These are phyloP conservation scores for Dunckerocampus dactyliophorus DNA, from an alignment of 2,113 vertebrate genomes.

Conservation along the genomic window DNA sequence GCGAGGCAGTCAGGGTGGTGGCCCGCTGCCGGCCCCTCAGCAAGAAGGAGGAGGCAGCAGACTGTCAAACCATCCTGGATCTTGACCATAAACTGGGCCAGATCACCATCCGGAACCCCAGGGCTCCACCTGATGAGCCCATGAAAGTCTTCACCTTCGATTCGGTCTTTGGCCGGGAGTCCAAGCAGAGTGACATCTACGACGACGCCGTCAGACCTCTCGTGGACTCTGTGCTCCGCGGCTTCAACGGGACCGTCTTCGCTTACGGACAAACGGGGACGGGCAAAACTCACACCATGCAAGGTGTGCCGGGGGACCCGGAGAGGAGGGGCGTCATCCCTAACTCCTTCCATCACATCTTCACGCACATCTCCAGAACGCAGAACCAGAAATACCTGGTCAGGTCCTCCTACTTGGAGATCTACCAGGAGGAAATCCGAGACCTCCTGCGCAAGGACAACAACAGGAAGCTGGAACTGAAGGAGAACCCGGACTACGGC, in stretches of 20 bases:
- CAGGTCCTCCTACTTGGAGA: constrained; percentile 95
- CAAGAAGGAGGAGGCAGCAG: constrained; percentile 75
- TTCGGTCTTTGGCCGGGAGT: constrained; percentile 84
- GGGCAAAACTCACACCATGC: constrained; percentile 96
- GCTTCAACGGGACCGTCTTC: constrained; percentile 92
- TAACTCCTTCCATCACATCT: constrained; percentile 90
- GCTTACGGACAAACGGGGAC: constrained; percentile 95
- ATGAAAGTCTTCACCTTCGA: constrained; percentile 94
- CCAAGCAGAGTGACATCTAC: constrained; percentile 86
- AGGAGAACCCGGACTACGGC: constrained; percentile 85
- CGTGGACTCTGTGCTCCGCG: constrained; percentile 85
- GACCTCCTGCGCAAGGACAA: constrained; percentile 92
- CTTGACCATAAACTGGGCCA: constrained; percentile 88
- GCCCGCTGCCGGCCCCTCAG: constrained; percentile 88
- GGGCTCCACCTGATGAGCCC: constrained; percentile 78
- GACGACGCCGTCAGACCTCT: constrained; percentile 89
- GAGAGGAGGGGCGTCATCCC: constrained; percentile 88
- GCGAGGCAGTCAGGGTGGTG: constrained; percentile 90
- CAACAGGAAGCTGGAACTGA: constrained; percentile 86
- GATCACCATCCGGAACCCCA: constrained; percentile 86
- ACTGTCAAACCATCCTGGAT: constrained; percentile 77
- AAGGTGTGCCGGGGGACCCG: constrained; percentile 80
- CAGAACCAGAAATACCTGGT: constrained; percentile 96
- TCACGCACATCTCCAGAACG: constrained; percentile 92
- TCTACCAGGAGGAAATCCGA: constrained; percentile 95